Evolutionary conservation across 2,113 vertebrate species (phyloP), one percentile per base, ranked within the genome.

Genomic region (Fregetta grallaria): DNA sequence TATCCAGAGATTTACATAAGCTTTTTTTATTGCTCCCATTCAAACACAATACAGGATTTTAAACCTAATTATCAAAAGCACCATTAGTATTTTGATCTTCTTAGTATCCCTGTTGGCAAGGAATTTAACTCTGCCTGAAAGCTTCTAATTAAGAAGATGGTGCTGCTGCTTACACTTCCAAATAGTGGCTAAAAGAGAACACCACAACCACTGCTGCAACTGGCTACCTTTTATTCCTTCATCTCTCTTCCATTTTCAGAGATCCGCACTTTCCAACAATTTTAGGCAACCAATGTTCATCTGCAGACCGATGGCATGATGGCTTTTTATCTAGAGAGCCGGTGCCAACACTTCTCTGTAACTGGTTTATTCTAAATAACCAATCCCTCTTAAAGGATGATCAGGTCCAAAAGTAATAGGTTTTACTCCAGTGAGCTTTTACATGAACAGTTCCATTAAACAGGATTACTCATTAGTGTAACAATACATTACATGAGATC

Each of bases 51-150:
- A 92, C 13, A 70, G 84, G 74, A 92, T 73, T 93, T 95, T 50
- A 86, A 91, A 88, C 50, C 93, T 80, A 95, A 97, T 94, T 96
- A 95, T 85, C 42, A 68, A 90, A 92, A 91, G 62, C n/a, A 30
- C 87, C 71, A 91, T 85, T 85, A 95, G 62, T 58, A 92, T 94
- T 96, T 95, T 95, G 66, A 96, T 91, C 89, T 83, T 85, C 86
- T 97, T 95, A 90, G 67, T 7, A 95, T 90, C 59, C 71, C 53
- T 95, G 26, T 55, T 90, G 86, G 77, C 95, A 88, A 13, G 16
- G 47, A 84, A 78, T 77, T 92, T 92, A 85, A 84, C 83, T 15
- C 36, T 50, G 71, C 23, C 63, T 88, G 58, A 90, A 94, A 92
- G 84, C 91, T 91, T 80, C 89, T 73, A 82, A 85, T 95, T 92